These are phyloP conservation scores for Danaus chrysippus DNA, from an alignment of 2,888 invertebrate genomes.

Conservation along the genomic window DNA sequence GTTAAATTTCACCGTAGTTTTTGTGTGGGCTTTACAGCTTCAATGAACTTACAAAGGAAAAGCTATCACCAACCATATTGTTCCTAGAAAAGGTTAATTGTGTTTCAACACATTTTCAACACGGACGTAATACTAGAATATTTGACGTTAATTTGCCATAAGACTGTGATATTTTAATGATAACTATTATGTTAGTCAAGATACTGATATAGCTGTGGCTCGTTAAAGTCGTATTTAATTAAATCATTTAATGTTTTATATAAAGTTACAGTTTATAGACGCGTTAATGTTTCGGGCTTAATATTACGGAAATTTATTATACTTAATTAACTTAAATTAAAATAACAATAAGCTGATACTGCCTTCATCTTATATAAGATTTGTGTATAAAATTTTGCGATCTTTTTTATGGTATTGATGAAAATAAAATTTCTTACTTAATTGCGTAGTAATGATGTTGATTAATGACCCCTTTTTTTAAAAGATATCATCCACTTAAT, in stretches of 20 bases:
- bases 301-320: neutral
- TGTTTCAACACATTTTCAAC: slow-evolving; percentile 42
- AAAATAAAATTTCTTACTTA: too few relatives aligned
- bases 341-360: neutral
- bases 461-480: too few relatives aligned
- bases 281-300: neutral
- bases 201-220: neutral
- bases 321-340: neutral
- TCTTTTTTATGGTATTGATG: too few relatives aligned
- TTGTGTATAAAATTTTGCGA: too few relatives aligned
- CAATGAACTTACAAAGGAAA: slow-evolving; percentile 34
- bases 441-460: too few relatives aligned
- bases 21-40: slow-evolving; percentile 38
- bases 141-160: slow-evolving; percentile 27
- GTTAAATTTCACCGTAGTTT: slow-evolving; percentile 32
- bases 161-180: slow-evolving; percentile 29
- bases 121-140: slow-evolving; percentile 22
- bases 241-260: slow-evolving; percentile 2
- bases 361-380: neutral
- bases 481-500: too few relatives aligned
- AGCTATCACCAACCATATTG: slow-evolving; percentile 36
- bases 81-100: slow-evolving; percentile 55
- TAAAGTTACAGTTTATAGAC: neutral
- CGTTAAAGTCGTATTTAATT: slow-evolving; percentile 3
- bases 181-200: slow-evolving; percentile 5